phyloP scores from a whole-genome alignment of 2,113 vertebrate genomes.

The Vimba vimba region DNA sequence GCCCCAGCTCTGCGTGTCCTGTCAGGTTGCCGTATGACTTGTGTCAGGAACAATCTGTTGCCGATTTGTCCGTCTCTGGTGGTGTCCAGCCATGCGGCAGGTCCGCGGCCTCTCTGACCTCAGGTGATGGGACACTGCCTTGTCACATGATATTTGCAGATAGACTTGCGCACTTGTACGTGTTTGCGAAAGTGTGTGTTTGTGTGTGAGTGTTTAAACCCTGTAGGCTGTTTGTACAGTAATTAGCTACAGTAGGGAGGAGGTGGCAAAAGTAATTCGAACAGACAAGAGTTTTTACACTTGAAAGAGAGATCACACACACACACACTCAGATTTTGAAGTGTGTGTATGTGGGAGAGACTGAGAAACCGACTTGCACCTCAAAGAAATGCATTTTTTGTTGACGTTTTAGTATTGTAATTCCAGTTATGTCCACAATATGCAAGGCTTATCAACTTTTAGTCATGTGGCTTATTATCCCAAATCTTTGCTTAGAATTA shows the following conservation, averaged over 20 bases:
- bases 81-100: slow-evolving; percentile 69
- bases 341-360: not conserved
- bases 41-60: slow-evolving; percentile 89
- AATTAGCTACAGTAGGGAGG: slow-evolving; percentile 79
- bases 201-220: slow-evolving; percentile 56
- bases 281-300: slow-evolving; percentile 78
- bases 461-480: not conserved
- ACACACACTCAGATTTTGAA: slow-evolving; percentile 12
- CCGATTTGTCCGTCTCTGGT: slow-evolving; percentile 74
- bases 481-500: not conserved
- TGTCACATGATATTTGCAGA: slow-evolving; percentile 87
- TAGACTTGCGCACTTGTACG: slow-evolving; percentile 76
- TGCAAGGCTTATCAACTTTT: not conserved
- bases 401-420: not conserved
- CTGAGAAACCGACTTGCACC: not conserved
- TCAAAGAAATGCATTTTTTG: not conserved
- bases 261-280: slow-evolving; percentile 68
- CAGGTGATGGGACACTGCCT: slow-evolving; percentile 82
- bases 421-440: not conserved
- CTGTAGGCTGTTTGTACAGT: slow-evolving; percentile 83
- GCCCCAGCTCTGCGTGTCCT: slow-evolving; percentile 54
- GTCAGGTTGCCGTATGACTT: slow-evolving; percentile 80
- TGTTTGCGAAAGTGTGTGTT: slow-evolving; percentile 14
- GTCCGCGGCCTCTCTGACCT: slow-evolving; percentile 80
- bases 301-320: slow-evolving; percentile 49